Percentiles rank a stretch among this genome's conserved stretches.
Conservation (phyloP, 2,113 vertebrate species). For the Taurulus bubalis region DNA sequence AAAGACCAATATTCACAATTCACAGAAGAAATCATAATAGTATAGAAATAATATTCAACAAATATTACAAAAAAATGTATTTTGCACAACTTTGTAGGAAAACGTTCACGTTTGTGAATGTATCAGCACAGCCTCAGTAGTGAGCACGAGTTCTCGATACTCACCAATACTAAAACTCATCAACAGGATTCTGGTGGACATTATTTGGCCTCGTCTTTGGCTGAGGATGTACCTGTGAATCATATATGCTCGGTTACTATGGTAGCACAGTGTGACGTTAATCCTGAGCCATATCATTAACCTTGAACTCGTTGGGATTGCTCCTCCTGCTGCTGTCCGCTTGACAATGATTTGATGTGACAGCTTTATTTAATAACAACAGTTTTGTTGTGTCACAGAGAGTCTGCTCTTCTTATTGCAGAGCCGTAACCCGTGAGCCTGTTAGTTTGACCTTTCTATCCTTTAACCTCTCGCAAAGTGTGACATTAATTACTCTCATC, state of each 20-base stretch:
- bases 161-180: not conserved
- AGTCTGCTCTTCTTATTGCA: not conserved
- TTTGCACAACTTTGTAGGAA: too few relatives aligned
- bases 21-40: not conserved
- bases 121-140: not conserved
- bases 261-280: constrained; percentile 14
- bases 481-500: not conserved
- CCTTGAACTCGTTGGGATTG: constrained; percentile 16
- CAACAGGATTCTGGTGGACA: not conserved
- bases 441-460: not conserved
- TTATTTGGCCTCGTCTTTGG: not conserved
- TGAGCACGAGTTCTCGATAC: not conserved
- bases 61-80: not conserved
- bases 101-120: not conserved
- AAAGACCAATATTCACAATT: not conserved
- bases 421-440: not conserved
- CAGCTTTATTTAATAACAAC: constrained; percentile 17
- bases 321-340: constrained; percentile 14
- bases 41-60: too few relatives aligned
- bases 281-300: constrained; percentile 39
- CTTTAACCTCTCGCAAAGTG: constrained; percentile 1
- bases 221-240: not conserved
- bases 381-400: not conserved
- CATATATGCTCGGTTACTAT: constrained; percentile 10
- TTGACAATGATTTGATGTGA: constrained; percentile 31